A percentile compares a stretch with the other conserved stretches of the same genome.
These are phyloP conservation scores for Montipora capricornis DNA, from an alignment of 64 coral and sea anemone species.

Conservation along the genomic window DNA sequence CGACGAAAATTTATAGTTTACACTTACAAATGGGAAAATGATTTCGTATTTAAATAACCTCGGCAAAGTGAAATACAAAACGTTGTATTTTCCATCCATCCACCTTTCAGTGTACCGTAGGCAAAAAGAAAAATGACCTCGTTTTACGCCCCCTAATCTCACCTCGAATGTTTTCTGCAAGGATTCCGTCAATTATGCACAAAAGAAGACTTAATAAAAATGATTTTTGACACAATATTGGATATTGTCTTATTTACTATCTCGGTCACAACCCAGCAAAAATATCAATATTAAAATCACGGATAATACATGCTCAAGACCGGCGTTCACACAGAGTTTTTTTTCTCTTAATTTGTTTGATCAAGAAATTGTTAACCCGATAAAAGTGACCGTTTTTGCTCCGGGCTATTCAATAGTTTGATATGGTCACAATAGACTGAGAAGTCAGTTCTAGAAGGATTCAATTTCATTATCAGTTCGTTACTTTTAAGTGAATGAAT, in stretches of 20 bases:
- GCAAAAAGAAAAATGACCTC: not conserved
- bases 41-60: not conserved
- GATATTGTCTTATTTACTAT: conserved; percentile 37
- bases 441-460: not conserved
- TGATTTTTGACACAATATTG: conserved; percentile 30
- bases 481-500: not conserved
- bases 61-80: not conserved
- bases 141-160: not conserved
- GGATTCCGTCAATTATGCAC: not conserved
- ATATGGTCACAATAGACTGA: no score
- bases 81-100: not conserved
- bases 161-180: not conserved
- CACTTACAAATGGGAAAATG: not conserved
- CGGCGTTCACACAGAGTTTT: not conserved
- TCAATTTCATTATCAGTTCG: not conserved
- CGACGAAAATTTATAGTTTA: not conserved
- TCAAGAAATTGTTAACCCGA: not conserved
- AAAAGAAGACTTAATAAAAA: not conserved
- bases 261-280: conserved; percentile 35
- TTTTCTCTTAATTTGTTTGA: not conserved
- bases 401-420: no score
- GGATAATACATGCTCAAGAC: not conserved
- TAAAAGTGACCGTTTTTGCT: no score
- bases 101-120: not conserved
- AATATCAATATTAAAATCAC: conserved; percentile 31